A percentile compares a stretch with the other conserved stretches of the same genome.
Conservation (phyloP, 2,113 vertebrate species). For the zebrafish (Danio rerio) region GRCz12tu NC_133194.1:14693001-14693500, state of each 20-base stretch:
- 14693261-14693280: not conserved
- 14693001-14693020: not conserved
- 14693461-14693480: not conserved
- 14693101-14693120: not conserved
- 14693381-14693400: slow-evolving; percentile 18
- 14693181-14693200: not conserved
- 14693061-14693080: not conserved
- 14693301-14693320: not conserved
- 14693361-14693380: slow-evolving; percentile 5
- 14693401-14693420: slow-evolving; percentile 15
- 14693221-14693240: slow-evolving; percentile 9
- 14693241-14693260: not conserved
- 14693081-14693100: not conserved
- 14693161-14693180: not conserved
- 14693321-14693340: slow-evolving; percentile 8
- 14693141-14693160: not conserved
- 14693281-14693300: not conserved
- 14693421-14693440: slow-evolving; percentile 3
- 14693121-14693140: not conserved
- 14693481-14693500: slow-evolving; percentile 5
- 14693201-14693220: not conserved
- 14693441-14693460: not conserved
- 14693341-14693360: slow-evolving; percentile 9
- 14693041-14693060: not conserved
- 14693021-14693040: too few relatives aligned